Base-by-base conservation (phyloP, 2,797 vertebrate species). In the Alfaro cultratus region DNA sequence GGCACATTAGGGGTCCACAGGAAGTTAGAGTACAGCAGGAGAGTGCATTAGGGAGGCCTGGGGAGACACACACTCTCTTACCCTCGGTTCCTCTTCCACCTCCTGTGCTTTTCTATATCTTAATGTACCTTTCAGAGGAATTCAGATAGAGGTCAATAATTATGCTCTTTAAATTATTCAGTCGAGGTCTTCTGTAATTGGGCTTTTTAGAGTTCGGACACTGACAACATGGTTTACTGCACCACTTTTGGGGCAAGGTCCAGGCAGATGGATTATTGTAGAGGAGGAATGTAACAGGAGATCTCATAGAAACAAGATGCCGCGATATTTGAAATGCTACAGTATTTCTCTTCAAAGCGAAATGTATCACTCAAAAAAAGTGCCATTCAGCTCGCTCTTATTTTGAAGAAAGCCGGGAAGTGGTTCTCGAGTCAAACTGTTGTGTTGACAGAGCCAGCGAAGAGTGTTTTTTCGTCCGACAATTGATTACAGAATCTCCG, bases 131-230 rank as follows among this genome's bases (percentile, higher is more conserved):
- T 96, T 95, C 95, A 94, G 91, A 95, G 92, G 95, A 96, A 96
- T 96, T 95, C 89, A 91, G 93, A 96, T 93, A 94, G 93, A 94
- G 95, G 96, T 96, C 95, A 96, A 95, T 96, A 96, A 96, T 96
- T 95, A 96, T 95, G 92, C 93, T 95, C 94, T 96, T 95, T 96
- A 96, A 95, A 96, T 96, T 95, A 96, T 96, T 96, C 94, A 96
- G 95, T 93, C 92, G 86, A 92, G 89, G 93, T 93, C 93, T 92
- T 93, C 89, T 93, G 92, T 96, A 96, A 96, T 96, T 96, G 96
- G 94, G 94, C 95, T 96, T 96, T 95, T 95, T 96, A 96, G 95
- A 95, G 89, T 91, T 96, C 91, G 94, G 94, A 95, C 94, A 93
- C 87, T 85, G 92, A 94, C 92, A 88, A 88, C 89, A 90, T 93